Evolutionary conservation across 2,888 invertebrate genomes (phyloP).

Genomic region (Aphodius sticticus): DNA sequence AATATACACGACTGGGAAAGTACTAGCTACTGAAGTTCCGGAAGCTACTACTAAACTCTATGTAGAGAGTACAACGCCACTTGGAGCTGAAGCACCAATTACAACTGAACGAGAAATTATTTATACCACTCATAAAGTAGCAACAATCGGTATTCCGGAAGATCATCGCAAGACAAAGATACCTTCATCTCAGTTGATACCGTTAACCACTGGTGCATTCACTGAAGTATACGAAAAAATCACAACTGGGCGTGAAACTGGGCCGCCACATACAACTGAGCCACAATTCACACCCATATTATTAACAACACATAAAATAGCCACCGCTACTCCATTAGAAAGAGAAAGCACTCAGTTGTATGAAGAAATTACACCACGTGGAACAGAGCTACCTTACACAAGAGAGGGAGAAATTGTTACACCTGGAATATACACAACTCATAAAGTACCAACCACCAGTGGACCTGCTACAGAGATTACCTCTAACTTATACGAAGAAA

Average conservation of each 20-base stretch:
- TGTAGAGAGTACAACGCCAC: background rate
- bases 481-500: background rate
- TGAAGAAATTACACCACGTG: background rate
- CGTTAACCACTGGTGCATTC: background rate
- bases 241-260: background rate
- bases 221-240: background rate
- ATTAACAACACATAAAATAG: background rate
- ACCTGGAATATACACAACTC: constrained; percentile 11
- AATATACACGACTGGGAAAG: background rate
- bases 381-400: background rate
- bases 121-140: background rate
- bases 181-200: no score
- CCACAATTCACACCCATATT: background rate
- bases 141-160: background rate
- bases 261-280: no score
- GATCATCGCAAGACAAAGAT: no score
- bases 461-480: background rate
- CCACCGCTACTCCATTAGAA: background rate
- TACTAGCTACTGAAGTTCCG: background rate
- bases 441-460: background rate
- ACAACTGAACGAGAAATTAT: background rate
- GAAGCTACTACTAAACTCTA: background rate
- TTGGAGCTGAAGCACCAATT: background rate
- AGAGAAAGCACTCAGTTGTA: background rate
- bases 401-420: background rate